These are phyloP conservation scores for Prinia subflava DNA, from an alignment of 2,113 vertebrate species.

Conservation along the genomic window DNA sequence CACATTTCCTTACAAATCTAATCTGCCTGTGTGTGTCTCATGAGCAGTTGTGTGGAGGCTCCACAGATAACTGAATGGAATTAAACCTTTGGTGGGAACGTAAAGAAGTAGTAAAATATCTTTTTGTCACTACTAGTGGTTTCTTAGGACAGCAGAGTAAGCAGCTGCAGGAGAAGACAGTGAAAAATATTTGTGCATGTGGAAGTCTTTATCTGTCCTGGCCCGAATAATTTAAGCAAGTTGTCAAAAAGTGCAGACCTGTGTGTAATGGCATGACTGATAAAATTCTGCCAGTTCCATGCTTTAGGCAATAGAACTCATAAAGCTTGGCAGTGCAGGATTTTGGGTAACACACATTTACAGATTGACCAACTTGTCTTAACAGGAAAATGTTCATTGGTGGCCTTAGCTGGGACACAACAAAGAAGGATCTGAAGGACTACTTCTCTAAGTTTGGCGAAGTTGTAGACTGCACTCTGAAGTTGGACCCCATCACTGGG, in stretches of 20 bases:
- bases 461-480: slow-evolving; percentile 97
- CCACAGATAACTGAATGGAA: neutral
- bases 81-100: neutral
- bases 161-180: neutral
- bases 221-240: neutral
- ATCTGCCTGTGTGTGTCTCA: neutral
- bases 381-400: slow-evolving; percentile 98
- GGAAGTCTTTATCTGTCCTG: neutral
- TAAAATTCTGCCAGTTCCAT: neutral
- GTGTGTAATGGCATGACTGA: neutral
- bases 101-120: neutral
- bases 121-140: neutral
- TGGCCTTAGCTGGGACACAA: slow-evolving; percentile 99
- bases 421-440: slow-evolving; percentile 99
- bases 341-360: neutral
- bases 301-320: neutral
- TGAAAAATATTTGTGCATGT: neutral
- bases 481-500: slow-evolving; percentile 96
- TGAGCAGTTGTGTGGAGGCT: neutral
- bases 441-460: slow-evolving; percentile 98
- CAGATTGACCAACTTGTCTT: slow-evolving; percentile 62
- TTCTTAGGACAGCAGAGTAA: neutral
- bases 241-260: neutral
- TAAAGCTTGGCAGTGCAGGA: neutral
- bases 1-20: neutral